Conservation (phyloP, 1,140 invertebrate genomes). For the Yoshiicerus persimilis region DNA sequence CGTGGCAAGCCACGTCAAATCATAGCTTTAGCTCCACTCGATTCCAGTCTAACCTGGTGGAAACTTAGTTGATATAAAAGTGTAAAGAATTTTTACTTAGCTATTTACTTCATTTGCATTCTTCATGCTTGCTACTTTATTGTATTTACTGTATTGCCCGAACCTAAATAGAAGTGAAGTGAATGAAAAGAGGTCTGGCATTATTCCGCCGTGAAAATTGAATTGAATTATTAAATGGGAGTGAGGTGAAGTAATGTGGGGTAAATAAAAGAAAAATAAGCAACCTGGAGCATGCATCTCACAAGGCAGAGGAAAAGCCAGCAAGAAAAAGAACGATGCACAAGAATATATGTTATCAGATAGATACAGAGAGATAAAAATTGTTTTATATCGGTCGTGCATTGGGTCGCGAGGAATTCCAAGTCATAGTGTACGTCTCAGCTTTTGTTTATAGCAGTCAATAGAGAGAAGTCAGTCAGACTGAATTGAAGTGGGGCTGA, state of each 20-base stretch:
- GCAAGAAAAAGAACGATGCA: neutral
- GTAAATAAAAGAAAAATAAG: neutral
- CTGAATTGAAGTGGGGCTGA: neutral
- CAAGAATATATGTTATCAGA: neutral
- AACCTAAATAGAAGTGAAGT: neutral
- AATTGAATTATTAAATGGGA: conserved; percentile 20
- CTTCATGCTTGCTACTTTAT: neutral
- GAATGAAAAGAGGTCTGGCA: neutral
- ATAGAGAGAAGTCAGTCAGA: neutral
- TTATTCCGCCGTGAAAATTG: neutral
- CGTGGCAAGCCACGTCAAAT: neutral
- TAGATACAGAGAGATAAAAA: neutral
- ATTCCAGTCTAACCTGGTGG: no score
- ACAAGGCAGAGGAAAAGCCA: neutral
- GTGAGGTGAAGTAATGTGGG: neutral
- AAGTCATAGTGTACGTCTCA: neutral
- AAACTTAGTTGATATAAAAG: neutral
- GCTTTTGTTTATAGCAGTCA: neutral
- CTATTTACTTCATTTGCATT: neutral
- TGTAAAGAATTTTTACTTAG: neutral
- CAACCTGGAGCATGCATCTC: neutral
- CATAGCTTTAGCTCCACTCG: neutral
- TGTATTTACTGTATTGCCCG: neutral
- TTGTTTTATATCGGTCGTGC: neutral
- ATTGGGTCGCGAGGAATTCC: neutral